Conservation (phyloP, 2,797 vertebrate genomes). For the Bovichtus variegatus region DNA sequence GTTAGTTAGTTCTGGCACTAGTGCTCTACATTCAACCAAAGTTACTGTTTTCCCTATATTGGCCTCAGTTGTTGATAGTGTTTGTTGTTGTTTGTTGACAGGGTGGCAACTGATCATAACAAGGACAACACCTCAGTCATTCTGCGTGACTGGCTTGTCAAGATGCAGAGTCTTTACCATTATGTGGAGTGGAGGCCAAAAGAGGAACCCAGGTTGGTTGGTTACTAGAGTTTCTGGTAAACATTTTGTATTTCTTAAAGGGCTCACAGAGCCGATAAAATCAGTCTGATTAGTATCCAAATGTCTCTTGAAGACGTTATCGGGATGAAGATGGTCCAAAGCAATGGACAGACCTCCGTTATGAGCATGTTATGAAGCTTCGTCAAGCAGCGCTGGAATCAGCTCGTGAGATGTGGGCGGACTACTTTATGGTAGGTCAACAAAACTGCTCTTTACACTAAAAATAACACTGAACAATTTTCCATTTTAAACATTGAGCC, state of each 20-base stretch:
- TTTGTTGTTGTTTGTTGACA: slow-evolving; percentile 65
- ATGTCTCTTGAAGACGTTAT: slow-evolving; percentile 81
- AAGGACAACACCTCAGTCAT: slow-evolving; percentile 90
- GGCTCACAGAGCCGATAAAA: neutral
- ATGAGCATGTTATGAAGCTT: slow-evolving; percentile 94
- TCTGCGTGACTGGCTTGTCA: slow-evolving; percentile 91
- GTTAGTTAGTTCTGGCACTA: neutral
- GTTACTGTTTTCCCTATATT: neutral
- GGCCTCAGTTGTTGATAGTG: slow-evolving; percentile 5
- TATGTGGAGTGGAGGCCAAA: slow-evolving; percentile 93
- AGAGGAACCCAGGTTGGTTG: slow-evolving; percentile 88
- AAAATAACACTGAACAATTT: slow-evolving; percentile 12
- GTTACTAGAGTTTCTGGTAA: neutral
- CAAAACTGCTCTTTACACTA: slow-evolving; percentile 8
- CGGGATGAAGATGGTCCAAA: slow-evolving; percentile 90
- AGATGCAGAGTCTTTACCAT: slow-evolving; percentile 90
- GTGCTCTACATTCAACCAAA: neutral
- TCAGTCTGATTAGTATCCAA: slow-evolving; percentile 3
- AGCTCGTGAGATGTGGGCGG: slow-evolving; percentile 93
- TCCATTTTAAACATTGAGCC: slow-evolving; percentile 17
- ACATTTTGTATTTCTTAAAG: neutral
- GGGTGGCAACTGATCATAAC: slow-evolving; percentile 96
- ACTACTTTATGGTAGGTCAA: slow-evolving; percentile 91
- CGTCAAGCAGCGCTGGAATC: slow-evolving; percentile 91
- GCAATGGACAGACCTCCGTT: slow-evolving; percentile 90